Percentiles rank a stretch among this genome's conserved stretches.
Conservation (phyloP, 2,113 vertebrate genomes). For the Ptychochromis oligacanthus region DNA sequence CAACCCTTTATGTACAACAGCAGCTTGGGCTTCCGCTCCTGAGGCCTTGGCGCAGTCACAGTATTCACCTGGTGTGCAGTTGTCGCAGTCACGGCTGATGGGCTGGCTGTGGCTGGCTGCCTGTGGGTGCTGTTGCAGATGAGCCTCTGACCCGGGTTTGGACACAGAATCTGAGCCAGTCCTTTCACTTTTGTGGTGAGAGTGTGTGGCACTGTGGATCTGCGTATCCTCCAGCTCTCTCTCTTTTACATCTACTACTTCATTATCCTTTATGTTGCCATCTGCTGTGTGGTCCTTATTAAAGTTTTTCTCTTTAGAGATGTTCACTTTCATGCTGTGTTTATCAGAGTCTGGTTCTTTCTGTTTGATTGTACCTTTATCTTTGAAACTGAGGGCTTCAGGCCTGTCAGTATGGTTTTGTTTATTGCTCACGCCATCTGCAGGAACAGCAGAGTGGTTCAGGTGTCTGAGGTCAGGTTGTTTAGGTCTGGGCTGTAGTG, state of each 20-base stretch:
- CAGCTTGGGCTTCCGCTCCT: neutral
- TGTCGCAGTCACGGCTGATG: neutral
- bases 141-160: neutral
- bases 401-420: neutral
- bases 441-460: neutral
- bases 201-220: neutral
- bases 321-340: neutral
- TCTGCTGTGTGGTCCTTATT: neutral
- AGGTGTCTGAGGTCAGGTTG: neutral
- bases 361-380: neutral
- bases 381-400: neutral
- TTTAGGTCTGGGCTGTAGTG: neutral
- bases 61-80: constrained; percentile 10
- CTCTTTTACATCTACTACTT: constrained; percentile 33
- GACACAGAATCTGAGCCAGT: neutral
- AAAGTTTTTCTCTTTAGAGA: neutral
- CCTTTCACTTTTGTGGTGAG: neutral
- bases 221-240: constrained; percentile 20
- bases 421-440: neutral
- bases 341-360: neutral
- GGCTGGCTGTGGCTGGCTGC: neutral
- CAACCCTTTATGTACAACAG: neutral
- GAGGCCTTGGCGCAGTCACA: constrained; percentile 27
- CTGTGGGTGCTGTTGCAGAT: neutral
- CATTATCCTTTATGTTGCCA: neutral